Percentiles rank a stretch among this genome's conserved stretches.
These are phyloP conservation scores for Tauraco hartlaubi DNA, from an alignment of 2,797 vertebrate species.

Conservation along the genomic window DNA sequence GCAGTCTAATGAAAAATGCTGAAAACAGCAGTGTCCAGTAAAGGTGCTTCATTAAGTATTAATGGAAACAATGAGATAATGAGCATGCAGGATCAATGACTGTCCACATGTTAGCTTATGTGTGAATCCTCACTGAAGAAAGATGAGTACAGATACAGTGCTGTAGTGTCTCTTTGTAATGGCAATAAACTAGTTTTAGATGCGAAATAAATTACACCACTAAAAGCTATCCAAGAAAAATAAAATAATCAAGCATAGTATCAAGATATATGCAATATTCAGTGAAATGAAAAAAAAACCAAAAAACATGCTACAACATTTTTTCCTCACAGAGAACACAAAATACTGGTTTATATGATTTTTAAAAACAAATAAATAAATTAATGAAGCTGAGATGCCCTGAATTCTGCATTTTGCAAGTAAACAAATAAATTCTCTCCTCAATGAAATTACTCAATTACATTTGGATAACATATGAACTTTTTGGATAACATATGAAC, in stretches of 20 bases:
- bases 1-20: not conserved
- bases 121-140: not conserved
- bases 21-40: not conserved
- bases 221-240: not conserved
- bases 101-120: not conserved
- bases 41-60: not conserved
- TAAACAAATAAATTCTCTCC: not conserved
- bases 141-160: not conserved
- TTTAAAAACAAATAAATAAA: not conserved
- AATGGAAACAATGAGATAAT: not conserved
- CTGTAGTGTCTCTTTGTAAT: not conserved
- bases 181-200: not conserved
- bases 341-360: not conserved
- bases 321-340: not conserved
- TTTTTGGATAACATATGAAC: not conserved
- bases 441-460: not conserved
- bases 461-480: not conserved
- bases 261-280: not conserved
- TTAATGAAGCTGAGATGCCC: not conserved
- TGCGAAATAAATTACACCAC: not conserved
- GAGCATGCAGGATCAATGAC: not conserved
- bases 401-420: not conserved
- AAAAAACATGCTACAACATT: not conserved
- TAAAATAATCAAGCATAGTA: not conserved
- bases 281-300: not conserved